Evolutionary conservation across 2,888 invertebrate species (phyloP), one percentile per base, ranked within the genome.

Genomic region (Philhelius pedissequus): DNA sequence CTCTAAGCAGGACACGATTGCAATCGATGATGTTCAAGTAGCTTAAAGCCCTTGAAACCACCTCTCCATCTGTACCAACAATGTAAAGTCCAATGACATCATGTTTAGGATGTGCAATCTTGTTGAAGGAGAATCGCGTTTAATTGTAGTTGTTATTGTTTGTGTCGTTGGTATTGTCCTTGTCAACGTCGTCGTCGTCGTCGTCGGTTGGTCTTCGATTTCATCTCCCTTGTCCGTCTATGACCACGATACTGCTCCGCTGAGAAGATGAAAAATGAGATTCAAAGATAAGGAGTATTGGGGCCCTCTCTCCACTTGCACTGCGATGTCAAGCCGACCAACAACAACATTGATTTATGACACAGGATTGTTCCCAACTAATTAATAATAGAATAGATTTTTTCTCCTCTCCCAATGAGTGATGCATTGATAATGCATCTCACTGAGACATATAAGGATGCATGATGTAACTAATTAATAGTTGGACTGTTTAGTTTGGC

Each of bases 401-500:
- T n/a, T 40, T 54, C 66, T 60, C 64, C 15, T 62, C 62, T 40
- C 43, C 30, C 15, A 32, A 30, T 20, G 58, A 84, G 78, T 84
- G 83, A 84, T 80, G 75, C 84, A 80, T 80, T 76, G 84, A 84
- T 80, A 84, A 71, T 54, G 75, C 66, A 71, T 84, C 80, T 68
- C 20, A n/a, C 18, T 27, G 71, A 68, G 84, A 80, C 80, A 75
- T 76, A 64, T 43, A 84, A 71, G 80, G 83, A 84, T 79, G 64
- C 45, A 76, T 68, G 79, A 76, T 60, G 60, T 30, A 62, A 71
- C 80, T 80, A 84, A 84, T 84, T 84, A 84, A 84, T 84, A 80
- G 75, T 68, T 68, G 40, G 18, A 22, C 66, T 20, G 66, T 22
- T 64, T 48, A 56, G 38, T 48, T 18, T 27, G 13, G 54, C 22